Percentiles rank a stretch among this genome's conserved stretches.
Evolutionary conservation across 2,888 invertebrate genomes (phyloP).

Genomic region (Andrena marginata): DNA sequence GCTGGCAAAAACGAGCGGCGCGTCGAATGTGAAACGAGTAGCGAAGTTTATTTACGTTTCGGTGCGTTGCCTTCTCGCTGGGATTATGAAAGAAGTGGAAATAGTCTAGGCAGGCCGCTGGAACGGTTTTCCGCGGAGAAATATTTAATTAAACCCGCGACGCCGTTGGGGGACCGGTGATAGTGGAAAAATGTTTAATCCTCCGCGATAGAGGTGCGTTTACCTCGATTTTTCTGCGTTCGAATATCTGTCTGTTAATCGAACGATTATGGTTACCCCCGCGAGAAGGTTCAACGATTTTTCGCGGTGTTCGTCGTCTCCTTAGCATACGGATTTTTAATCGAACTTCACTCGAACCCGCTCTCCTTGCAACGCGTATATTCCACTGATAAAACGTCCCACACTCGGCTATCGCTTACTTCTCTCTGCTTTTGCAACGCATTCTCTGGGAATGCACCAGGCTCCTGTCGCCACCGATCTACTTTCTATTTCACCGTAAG

Average conservation of each 20-base stretch:
- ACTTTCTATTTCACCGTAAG: conserved; percentile 16
- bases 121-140: conserved; percentile 2
- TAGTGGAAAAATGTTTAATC: neutral
- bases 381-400: too few species aligned
- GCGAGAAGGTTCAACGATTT: too few species aligned
- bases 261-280: too few species aligned
- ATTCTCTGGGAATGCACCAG: neutral
- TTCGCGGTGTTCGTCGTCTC: too few species aligned
- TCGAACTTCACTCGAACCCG: too few species aligned
- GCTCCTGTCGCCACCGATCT: neutral
- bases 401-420: too few species aligned
- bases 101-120: neutral
- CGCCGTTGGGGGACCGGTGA: neutral
- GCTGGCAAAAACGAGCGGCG: conserved; percentile 60
- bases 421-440: neutral
- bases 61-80: conserved; percentile 15
- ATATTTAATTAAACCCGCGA: conserved; percentile 15
- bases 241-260: neutral
- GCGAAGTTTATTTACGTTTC: conserved; percentile 50
- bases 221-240: neutral
- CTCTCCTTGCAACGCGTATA: too few species aligned
- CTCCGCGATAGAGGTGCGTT: neutral
- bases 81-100: conserved; percentile 49
- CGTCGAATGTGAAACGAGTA: conserved; percentile 60
- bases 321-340: too few species aligned